Percentiles rank a stretch among this genome's conserved stretches.
These are phyloP conservation scores for Vipera latastei DNA, from an alignment of 2,797 vertebrate species.

Conservation along the genomic window DNA sequence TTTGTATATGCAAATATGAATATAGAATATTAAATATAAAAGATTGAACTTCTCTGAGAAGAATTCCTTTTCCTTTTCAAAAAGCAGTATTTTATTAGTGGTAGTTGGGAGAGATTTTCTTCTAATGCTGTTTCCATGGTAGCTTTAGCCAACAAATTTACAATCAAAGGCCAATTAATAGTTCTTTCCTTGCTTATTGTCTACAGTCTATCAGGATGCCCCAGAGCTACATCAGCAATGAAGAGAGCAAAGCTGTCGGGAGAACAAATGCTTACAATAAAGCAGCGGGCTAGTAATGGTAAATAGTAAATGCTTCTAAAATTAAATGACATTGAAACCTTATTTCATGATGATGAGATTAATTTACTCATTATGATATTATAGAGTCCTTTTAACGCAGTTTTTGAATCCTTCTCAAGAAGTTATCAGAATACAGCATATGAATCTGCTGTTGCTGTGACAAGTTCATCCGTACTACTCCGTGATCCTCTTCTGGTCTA, in stretches of 20 bases:
- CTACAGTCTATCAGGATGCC: constrained; percentile 93
- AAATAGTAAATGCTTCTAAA: constrained; percentile 30
- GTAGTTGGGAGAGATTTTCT: constrained; percentile 32
- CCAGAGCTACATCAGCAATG: constrained; percentile 96
- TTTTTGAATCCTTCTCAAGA: not conserved
- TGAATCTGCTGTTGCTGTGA: not conserved
- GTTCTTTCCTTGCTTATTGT: constrained; percentile 42
- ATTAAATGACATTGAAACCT: not conserved
- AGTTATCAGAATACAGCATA: not conserved
- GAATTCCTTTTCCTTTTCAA: constrained; percentile 27
- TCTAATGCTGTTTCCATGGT: constrained; percentile 39
- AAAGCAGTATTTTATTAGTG: constrained; percentile 11
- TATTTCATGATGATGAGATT: constrained; percentile 9
- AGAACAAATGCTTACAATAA: constrained; percentile 97
- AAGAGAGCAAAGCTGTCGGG: constrained; percentile 97
- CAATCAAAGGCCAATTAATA: constrained; percentile 54
- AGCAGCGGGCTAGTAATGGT: constrained; percentile 92
- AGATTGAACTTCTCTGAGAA: constrained; percentile 25
- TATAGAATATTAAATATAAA: constrained; percentile 24
- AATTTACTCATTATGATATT: constrained; percentile 13
- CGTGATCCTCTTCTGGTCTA: not conserved
- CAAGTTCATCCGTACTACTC: not conserved
- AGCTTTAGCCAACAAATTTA: constrained; percentile 40
- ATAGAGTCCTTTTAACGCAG: not conserved
- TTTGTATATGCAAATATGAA: constrained; percentile 26